Evolutionary conservation across 2,797 vertebrate genomes (phyloP), one percentile per base, ranked within the genome.

Genomic region (Staurois parvus): DNA sequence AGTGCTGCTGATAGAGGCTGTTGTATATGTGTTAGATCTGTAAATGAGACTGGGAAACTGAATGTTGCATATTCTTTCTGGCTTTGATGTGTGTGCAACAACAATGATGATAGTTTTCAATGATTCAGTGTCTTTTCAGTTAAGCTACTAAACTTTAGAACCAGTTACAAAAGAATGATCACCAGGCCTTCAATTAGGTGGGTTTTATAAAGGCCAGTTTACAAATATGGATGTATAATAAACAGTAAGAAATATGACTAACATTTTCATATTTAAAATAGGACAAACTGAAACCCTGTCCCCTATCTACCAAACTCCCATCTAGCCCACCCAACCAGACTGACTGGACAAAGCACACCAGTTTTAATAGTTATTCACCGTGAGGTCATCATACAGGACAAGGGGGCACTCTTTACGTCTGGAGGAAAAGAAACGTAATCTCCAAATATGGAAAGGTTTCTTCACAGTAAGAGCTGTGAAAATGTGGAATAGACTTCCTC

Each of bases 11-110:
- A 85, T 89, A 89, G 79, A 67, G 86, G 87, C 85, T 0, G 19
- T 2, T 0, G 69, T 90, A 88, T 88, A 91, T 88, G 91, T 92
- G 92, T 92, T 30, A 91, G 89, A 89, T 86, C 79, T 92, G 92
- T 91, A 93, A 93, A 92, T 88, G 91, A 93, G 90, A 89, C 85
- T 66, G 85, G 72, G 88, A 82, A 67, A 84, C 40, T 62, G 66
- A 85, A 80, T 72, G 24, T 48, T 81, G 87, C 88, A 17, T 32
- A 28, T 83, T 69, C 83, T 85, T 85, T 87, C 88, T 87, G 73
- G 24, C 75, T 87, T 74, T 87, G 76, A 87, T 66, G 73, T 73
- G 34, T n/a, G 30, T 34, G 40, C 62, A 75, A 64, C 72, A 59
- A 64, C 12, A 42, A 56, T 81, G 32, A 81, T 21, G 29, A 85